Evolutionary conservation across 1,140 invertebrate genomes (phyloP), one percentile per base, ranked within the genome.

Genomic region (Neodiprion fabricii): DNA sequence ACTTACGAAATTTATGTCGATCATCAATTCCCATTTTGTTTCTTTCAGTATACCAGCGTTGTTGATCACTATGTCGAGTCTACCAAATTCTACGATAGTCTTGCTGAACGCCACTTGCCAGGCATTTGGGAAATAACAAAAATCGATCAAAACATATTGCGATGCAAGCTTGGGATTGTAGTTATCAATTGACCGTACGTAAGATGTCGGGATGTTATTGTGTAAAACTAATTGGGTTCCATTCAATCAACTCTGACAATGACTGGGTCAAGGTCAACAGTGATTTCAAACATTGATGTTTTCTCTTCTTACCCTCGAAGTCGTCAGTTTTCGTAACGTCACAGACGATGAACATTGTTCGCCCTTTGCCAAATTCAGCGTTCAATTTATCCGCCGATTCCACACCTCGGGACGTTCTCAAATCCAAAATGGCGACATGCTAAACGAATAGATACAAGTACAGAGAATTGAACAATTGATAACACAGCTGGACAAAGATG

Each of bases 1-100:
- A 80, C 81, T 82, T 83, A 90, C 88, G 70, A 90, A 74, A 75
- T 90, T 91, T 7, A 91, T 84, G 47, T 86, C 77, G 40, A 90
- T 79, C n/a, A 79, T 83, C 10, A 83, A 83, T 53, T 89, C 86
- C 71, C 87, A 85, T 11, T 85, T 78, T 48, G 78, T 78, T 11
- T 92, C 91, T 73, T 91, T 85, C 10, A 90, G 83, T 17, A 92
- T 89, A 53, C 91, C 90, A 61, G 92, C 91, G 69, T 91, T 90
- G 72, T 93, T 92, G 0, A 92, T 85, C 2, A 93, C 82, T 66
- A 93, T 90, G 76, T 94, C 91, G 21, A 93, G 85, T 21, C 80
- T 81, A n/a, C 87, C 84, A 77, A 89, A 89, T 10, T 80, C 76
- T 11, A 84, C 78, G 2, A 87, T 79, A 7, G 88, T 82, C 40